Conservation (phyloP, 2,113 vertebrate species). For the Australoheros scitulus region DNA sequence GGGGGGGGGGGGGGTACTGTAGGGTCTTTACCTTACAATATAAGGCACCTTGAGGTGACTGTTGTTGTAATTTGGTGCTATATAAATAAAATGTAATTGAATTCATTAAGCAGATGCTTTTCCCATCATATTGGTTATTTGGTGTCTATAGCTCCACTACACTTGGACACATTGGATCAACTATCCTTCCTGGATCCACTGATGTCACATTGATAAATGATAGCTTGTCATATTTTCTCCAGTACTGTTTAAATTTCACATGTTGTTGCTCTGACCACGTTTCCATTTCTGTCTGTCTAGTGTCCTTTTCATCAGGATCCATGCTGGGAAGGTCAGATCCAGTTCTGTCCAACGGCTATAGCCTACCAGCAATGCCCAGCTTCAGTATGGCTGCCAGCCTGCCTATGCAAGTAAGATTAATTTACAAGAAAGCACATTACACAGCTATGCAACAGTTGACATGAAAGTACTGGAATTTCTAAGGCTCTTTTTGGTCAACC, state of each 20-base stretch:
- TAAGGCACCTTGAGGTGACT: too few relatives aligned
- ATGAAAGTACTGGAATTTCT: neutral
- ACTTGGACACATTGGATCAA: too few relatives aligned
- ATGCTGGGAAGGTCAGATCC: slow-evolving; percentile 96
- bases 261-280: neutral
- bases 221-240: neutral
- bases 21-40: too few relatives aligned
- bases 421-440: neutral
- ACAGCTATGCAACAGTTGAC: neutral
- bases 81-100: too few relatives aligned
- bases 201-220: neutral
- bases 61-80: too few relatives aligned
- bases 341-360: slow-evolving; percentile 95
- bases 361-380: slow-evolving; percentile 95
- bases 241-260: neutral
- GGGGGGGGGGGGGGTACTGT: too few relatives aligned
- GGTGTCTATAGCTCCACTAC: neutral
- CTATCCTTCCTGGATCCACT: too few relatives aligned
- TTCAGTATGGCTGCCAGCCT: slow-evolving; percentile 99
- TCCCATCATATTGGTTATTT: neutral
- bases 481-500: neutral
- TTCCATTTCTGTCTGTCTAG: slow-evolving; percentile 69
- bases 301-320: slow-evolving; percentile 95
- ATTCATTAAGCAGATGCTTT: neutral
- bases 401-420: slow-evolving; percentile 94